phyloP scores from a whole-genome alignment of 1,140 invertebrate species.

The Brachionus asplanchnoidis region DNA sequence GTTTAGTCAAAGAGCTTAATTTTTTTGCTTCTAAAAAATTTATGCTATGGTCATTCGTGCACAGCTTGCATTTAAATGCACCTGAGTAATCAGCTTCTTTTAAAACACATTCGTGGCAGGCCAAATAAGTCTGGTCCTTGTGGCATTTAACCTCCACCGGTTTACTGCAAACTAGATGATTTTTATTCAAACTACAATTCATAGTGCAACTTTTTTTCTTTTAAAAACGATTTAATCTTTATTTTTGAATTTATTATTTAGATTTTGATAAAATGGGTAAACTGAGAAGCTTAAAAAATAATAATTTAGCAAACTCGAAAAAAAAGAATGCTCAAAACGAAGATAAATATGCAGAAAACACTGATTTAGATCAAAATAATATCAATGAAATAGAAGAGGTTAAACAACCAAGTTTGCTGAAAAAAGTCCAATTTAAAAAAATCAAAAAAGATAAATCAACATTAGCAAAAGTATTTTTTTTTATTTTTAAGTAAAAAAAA shows the following conservation, averaged over 20 bases:
- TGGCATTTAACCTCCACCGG: neutral
- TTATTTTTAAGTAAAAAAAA: neutral
- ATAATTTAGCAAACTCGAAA: neutral
- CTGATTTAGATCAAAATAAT: neutral
- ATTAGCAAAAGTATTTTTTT: neutral
- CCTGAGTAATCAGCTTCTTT: conserved; percentile 29
- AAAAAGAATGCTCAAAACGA: neutral
- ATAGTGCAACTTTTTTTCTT: neutral
- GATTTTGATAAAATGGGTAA: conserved; percentile 9
- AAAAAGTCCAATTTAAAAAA: conserved; percentile 24
- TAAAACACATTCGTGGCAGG: neutral
- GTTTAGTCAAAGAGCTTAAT: neutral
- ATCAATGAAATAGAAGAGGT: neutral
- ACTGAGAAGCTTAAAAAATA: conserved; percentile 1
- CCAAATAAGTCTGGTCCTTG: neutral
- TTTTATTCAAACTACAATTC: conserved; percentile 10
- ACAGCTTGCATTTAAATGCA: neutral
- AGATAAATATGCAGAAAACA: neutral
- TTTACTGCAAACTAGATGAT: conserved; percentile 5
- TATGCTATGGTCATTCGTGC: neutral
- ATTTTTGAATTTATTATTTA: neutral
- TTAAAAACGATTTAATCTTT: neutral
- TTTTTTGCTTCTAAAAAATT: neutral
- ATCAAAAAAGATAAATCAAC: neutral
- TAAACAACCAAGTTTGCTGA: neutral